Base-by-base conservation (phyloP, 2,113 vertebrate species). In the Cryptomyrus ogoouensis region DNA sequence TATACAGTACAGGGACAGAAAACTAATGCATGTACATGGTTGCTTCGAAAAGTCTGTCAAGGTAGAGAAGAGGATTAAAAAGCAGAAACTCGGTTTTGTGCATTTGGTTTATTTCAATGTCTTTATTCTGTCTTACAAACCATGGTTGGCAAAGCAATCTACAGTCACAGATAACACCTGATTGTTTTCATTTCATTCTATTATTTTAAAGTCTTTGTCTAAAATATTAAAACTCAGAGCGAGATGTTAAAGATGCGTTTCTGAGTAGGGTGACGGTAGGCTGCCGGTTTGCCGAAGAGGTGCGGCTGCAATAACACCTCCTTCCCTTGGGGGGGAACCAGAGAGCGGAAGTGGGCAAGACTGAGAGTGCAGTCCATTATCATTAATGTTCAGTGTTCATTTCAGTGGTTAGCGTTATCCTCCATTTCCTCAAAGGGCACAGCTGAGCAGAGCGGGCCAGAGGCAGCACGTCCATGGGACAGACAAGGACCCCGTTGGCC, bases 91-190 rank as follows among this genome's bases (percentile, higher is more conserved):
- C 92, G 93, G 91, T 91, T 90, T 91, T 90, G 90, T 91, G 89
- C 92, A 95, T 96, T 95, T 96, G 94, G 95, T 96, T 96, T 96
- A 96, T 96, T 96, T 92, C 24, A 93, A 88, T 88, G 91, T 92
- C 83, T 93, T 94, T 94, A 89, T 91, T 94, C 90, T 66, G 89
- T 92, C 90, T 92, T 90, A 93, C 93, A 93, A 95, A 95, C 94
- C 94, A 94, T 91, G 93, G 92, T 92, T 93, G 93, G 91, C 91
- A 91, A 93, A 94, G 92, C 93, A 91, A 92, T 94, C 93, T 93
- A 91, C 89, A 91, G 94, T 93, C 95, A 94, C 93, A 94, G 92
- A 95, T 92, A 94, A 94, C 94, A 93, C 92, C 93, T 94, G 95
- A 95, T 95, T 95, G 94, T 93, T 93, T 94, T 93, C 86, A 90